A percentile compares a stretch with the other conserved stretches of the same genome.
phyloP scores from a whole-genome alignment of 35 echinoderm and acorn worm species.

The Patiria miniata region DNA sequence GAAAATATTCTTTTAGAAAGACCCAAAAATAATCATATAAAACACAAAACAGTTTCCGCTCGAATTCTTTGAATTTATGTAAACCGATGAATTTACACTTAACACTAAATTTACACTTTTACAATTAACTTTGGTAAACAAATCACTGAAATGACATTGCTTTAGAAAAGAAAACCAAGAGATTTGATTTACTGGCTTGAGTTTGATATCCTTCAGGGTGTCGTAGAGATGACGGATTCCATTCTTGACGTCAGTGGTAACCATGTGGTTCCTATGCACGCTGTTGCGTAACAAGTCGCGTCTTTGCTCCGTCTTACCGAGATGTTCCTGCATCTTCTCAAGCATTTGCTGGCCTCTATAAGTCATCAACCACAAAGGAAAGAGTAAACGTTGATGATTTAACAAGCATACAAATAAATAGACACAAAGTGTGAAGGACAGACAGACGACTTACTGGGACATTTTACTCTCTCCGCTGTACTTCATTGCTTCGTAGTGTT shows the following conservation, averaged over 20 bases:
- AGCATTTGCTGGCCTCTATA: conserved; percentile 81
- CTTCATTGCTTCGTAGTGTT: conserved; percentile 93
- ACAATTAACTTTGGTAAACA: neutral
- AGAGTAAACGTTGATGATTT: neutral
- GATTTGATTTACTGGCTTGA: conserved; percentile 75
- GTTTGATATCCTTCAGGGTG: conserved; percentile 76
- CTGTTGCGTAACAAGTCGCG: neutral
- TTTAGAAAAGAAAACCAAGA: no score
- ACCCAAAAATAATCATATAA: no score
- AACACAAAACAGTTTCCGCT: no score
- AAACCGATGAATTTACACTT: neutral
- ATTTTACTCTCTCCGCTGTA: conserved; percentile 95
- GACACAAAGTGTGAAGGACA: neutral
- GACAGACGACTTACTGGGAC: conserved; percentile 75
- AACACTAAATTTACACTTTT: neutral
- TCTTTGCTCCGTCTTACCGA: conserved; percentile 50
- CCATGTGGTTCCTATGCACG: conserved; percentile 47
- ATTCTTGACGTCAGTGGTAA: conserved; percentile 49
- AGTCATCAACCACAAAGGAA: conserved; percentile 21
- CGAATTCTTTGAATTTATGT: no score
- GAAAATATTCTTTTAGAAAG: no score
- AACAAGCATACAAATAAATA: neutral
- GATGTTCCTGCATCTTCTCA: conserved; percentile 83
- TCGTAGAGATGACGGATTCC: conserved; percentile 85
- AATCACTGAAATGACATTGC: neutral